phyloP scores from a whole-genome alignment of 2,888 invertebrate genomes.

The Pachycephus smyrnensis region DNA sequence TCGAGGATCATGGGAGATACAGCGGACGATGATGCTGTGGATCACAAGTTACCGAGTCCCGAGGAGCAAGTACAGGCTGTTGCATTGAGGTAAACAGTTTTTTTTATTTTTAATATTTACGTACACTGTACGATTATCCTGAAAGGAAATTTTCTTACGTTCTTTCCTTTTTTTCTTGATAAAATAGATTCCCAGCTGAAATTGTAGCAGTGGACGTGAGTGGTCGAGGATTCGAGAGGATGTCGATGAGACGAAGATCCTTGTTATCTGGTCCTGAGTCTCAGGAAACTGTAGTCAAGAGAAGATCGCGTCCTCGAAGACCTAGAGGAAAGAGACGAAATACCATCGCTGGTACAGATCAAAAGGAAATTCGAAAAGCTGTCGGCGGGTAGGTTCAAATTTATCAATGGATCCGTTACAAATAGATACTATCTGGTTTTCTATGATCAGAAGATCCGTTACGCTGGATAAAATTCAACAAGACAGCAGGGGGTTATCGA shows the following conservation, averaged over 20 bases:
- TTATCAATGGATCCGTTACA: no score
- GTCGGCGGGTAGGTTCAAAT: conserved; percentile 82
- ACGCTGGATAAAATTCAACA: conserved; percentile 39
- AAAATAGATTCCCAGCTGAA: conserved; percentile 84
- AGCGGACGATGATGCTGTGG: conserved; percentile 79
- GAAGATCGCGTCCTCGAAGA: conserved; percentile 79
- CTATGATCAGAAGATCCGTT: conserved; percentile 31
- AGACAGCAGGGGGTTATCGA: conserved; percentile 29
- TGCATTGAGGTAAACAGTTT: conserved; percentile 77
- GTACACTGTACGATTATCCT: conserved; percentile 1
- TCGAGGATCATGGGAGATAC: conserved; percentile 74
- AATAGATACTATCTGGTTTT: no score
- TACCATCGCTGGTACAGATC: conserved; percentile 91
- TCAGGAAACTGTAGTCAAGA: conserved; percentile 69
- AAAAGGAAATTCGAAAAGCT: conserved; percentile 89
- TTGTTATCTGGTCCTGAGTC: conserved; percentile 69
- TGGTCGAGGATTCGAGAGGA: conserved; percentile 88
- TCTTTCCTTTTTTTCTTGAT: neutral
- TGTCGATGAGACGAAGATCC: conserved; percentile 88
- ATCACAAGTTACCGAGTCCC: conserved; percentile 88
- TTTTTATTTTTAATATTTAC: conserved; percentile 40
- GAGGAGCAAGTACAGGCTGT: conserved; percentile 87
- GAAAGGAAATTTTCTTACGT: neutral
- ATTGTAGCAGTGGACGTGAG: conserved; percentile 90
- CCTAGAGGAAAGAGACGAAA: conserved; percentile 88